Evolutionary conservation across 2,888 invertebrate genomes (phyloP).

Genomic region (Mythimna ferrago): DNA sequence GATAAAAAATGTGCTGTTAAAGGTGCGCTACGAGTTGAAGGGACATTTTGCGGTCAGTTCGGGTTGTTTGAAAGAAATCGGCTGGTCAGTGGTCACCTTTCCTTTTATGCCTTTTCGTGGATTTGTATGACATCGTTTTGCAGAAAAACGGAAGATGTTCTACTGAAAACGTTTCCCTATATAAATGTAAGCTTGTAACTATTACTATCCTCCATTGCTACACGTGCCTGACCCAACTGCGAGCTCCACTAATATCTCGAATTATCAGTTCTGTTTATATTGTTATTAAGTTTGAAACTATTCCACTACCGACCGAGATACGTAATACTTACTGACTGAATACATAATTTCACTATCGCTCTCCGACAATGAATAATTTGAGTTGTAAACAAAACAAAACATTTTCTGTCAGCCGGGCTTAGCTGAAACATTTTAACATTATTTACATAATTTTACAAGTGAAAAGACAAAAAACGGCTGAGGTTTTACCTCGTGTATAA

Average conservation of each 20-base stretch:
- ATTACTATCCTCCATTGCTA: neutral
- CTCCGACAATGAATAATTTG: slow-evolving; percentile 16
- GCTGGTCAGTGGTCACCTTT: slow-evolving; percentile 21
- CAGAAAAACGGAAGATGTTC: slow-evolving; percentile 19
- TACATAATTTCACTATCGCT: neutral
- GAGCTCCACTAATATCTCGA: neutral
- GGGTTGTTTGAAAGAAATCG: slow-evolving; percentile 38
- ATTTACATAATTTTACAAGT: slow-evolving; percentile 61
- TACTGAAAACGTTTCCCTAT: slow-evolving; percentile 5
- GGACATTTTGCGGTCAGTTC: slow-evolving; percentile 35
- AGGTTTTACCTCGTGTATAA: slow-evolving; percentile 39
- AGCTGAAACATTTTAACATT: slow-evolving; percentile 55
- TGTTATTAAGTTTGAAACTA: neutral
- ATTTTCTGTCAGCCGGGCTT: slow-evolving; percentile 19
- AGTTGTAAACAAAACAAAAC: slow-evolving; percentile 22
- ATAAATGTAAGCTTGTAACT: neutral
- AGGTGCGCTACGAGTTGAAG: slow-evolving; percentile 14
- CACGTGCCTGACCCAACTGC: neutral
- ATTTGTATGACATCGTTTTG: slow-evolving; percentile 20
- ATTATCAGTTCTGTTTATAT: slow-evolving; percentile 5
- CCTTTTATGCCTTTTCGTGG: slow-evolving; percentile 8
- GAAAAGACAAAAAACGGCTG: slow-evolving; percentile 46
- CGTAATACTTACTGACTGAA: neutral
- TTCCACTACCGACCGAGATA: neutral
- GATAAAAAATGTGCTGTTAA: slow-evolving; percentile 41